Evolutionary conservation across 2,888 invertebrate genomes (phyloP).

Genomic region (Pherbina coryleti): DNA sequence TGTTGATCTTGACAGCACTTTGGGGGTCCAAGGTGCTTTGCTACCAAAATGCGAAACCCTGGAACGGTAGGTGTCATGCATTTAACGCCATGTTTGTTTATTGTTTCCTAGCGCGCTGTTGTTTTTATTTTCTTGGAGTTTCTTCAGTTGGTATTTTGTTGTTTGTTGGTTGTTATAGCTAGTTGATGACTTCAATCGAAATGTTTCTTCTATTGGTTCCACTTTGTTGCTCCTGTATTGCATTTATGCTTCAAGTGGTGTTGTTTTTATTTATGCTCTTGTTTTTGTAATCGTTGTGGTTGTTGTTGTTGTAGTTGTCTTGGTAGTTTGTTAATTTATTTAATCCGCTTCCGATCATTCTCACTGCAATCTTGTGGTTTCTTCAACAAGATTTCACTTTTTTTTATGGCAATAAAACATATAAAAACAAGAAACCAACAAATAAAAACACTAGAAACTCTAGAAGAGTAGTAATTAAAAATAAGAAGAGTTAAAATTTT

Average conservation of each 20-base stretch:
- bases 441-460: not conserved
- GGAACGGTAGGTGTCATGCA: too few species aligned
- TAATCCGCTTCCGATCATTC: constrained; percentile 12
- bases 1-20: not conserved
- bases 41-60: too few species aligned
- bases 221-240: constrained; percentile 21
- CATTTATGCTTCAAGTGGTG: constrained; percentile 9
- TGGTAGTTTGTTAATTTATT: constrained; percentile 9
- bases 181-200: not conserved
- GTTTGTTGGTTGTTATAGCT: not conserved
- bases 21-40: too few species aligned
- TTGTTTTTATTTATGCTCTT: not conserved
- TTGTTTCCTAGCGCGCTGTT: not conserved
- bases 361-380: constrained; percentile 8
- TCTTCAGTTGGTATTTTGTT: not conserved
- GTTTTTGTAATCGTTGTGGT: not conserved
- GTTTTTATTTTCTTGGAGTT: not conserved
- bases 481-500: too few species aligned
- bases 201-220: constrained; percentile 13
- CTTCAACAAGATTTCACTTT: not conserved
- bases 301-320: not conserved
- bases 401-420: not conserved
- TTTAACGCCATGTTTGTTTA: too few species aligned
- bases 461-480: too few species aligned
- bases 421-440: not conserved